Evolutionary conservation across 2,797 vertebrate genomes (phyloP).

Genomic region (Cryptoblepharus egeriae): DNA sequence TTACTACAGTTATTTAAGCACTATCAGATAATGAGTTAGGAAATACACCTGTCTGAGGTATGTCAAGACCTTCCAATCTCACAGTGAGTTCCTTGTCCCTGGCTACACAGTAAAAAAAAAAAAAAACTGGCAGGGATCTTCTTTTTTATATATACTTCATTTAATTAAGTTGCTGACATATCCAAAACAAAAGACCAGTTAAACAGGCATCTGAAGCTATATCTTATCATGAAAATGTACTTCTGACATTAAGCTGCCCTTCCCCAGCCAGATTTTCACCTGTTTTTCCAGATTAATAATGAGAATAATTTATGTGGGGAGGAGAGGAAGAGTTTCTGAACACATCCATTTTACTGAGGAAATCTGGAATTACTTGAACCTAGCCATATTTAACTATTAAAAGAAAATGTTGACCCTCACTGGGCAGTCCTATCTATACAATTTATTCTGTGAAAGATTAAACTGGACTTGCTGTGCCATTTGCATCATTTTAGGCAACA

Average conservation of each 20-base stretch:
- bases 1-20: conserved; percentile 11
- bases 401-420: neutral
- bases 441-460: neutral
- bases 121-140: neutral
- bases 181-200: neutral
- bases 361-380: fast-evolving
- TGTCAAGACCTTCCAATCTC: conserved; percentile 18
- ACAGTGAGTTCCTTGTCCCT: neutral
- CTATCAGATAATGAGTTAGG: conserved; percentile 5
- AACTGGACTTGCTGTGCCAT: neutral
- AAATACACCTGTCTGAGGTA: conserved; percentile 7
- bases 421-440: neutral
- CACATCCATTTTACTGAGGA: neutral
- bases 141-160: neutral
- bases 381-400: neutral
- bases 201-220: neutral
- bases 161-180: neutral
- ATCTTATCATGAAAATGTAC: neutral
- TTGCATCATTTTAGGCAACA: fast-evolving
- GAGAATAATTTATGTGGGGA: neutral
- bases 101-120: conserved; percentile 2
- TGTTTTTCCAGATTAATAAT: neutral
- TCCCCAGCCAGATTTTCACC: neutral
- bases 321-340: fast-evolving
- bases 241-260: neutral